phyloP scores from a whole-genome alignment of 2,113 vertebrate genomes.

The Microcebus lehilahytsara region DNA sequence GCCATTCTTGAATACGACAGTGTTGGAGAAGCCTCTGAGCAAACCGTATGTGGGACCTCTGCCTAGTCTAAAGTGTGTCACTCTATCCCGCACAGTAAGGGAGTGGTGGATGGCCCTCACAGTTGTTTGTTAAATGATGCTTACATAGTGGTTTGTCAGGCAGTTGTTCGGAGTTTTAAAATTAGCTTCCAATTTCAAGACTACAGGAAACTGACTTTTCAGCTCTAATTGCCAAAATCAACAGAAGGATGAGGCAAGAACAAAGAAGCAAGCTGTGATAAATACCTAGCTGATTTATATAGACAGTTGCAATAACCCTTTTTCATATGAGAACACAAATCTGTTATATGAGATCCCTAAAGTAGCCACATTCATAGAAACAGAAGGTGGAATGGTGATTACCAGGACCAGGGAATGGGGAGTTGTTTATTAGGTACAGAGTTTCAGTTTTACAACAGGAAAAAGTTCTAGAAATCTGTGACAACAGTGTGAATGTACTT shows the following conservation, averaged over 20 bases:
- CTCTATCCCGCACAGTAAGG: background rate
- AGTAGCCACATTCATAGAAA: background rate
- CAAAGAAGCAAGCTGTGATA: background rate
- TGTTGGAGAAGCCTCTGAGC: conserved; percentile 95
- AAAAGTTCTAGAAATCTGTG: background rate
- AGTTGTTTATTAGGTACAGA: background rate
- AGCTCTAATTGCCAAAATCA: background rate
- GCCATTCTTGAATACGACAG: conserved; percentile 97
- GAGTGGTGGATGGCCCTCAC: background rate
- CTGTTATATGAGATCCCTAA: background rate
- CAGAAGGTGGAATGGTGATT: background rate
- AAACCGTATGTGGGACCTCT: conserved; percentile 86
- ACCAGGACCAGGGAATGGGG: no score
- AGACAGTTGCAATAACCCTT: background rate
- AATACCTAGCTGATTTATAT: background rate
- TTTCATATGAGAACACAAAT: background rate
- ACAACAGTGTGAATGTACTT: background rate
- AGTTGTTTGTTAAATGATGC: background rate
- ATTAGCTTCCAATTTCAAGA: background rate
- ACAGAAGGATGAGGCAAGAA: background rate
- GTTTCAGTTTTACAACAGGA: background rate
- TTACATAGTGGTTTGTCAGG: background rate
- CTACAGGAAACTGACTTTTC: background rate
- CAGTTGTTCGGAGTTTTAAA: background rate
- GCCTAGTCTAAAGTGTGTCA: background rate